A percentile compares a stretch with the other conserved stretches of the same genome.
These are phyloP conservation scores for Gouania willdenowi DNA, from an alignment of 2,797 vertebrate genomes.

Conservation along the genomic window DNA sequence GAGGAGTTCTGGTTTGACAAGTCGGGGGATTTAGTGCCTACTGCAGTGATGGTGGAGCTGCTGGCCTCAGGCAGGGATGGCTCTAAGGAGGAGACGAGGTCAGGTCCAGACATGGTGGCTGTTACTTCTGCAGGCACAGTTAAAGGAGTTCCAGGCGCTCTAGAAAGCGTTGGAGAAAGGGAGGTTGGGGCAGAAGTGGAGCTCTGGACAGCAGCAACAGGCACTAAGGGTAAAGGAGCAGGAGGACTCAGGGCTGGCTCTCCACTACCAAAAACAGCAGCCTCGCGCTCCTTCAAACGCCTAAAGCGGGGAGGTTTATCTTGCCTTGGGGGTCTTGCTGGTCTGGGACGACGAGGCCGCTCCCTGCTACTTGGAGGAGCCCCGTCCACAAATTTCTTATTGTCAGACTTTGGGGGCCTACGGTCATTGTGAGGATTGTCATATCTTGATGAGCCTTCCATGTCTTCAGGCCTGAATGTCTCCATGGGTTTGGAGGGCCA, in stretches of 20 bases:
- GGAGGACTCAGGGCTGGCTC: conserved; percentile 69
- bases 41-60: conserved; percentile 72
- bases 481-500: conserved; percentile 84
- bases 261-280: conserved; percentile 75
- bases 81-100: conserved; percentile 50
- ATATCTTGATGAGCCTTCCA: conserved; percentile 71
- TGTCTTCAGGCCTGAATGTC: conserved; percentile 84
- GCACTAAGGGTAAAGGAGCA: conserved; percentile 49
- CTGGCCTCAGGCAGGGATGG: conserved; percentile 55
- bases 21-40: conserved; percentile 94
- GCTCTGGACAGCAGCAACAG: conserved; percentile 56
- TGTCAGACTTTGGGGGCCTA: conserved; percentile 83
- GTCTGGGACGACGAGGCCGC: conserved; percentile 88
- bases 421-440: conserved; percentile 65
- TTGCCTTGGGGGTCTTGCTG: conserved; percentile 91
- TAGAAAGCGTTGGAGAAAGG: conserved; percentile 62
- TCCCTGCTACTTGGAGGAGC: conserved; percentile 84
- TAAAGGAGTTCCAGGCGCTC: conserved; percentile 66
- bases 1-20: conserved; percentile 98
- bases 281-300: conserved; percentile 87
- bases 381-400: conserved; percentile 84
- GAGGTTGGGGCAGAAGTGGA: conserved; percentile 35
- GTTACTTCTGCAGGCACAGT: conserved; percentile 45
- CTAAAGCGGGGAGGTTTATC: conserved; percentile 97
- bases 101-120: conserved; percentile 36